These are phyloP conservation scores for Pagrus major DNA, from an alignment of 2,113 vertebrate species.

Conservation along the genomic window DNA sequence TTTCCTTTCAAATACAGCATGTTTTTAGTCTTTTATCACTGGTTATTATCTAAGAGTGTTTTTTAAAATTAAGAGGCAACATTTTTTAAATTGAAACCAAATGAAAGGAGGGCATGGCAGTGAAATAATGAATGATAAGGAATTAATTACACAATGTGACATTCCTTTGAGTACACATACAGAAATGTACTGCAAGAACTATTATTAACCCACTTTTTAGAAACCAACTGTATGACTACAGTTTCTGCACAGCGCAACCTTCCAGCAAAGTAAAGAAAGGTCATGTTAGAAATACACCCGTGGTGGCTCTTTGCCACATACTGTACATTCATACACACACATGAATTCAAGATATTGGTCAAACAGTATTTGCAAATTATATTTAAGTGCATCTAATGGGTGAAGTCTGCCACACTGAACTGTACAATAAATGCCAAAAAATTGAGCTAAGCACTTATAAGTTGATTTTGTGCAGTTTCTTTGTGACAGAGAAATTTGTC, in stretches of 20 bases:
- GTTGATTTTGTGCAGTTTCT: slow-evolving; percentile 18
- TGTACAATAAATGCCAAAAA: slow-evolving; percentile 8
- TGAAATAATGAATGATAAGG: neutral
- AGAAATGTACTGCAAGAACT: neutral
- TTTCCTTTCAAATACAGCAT: neutral
- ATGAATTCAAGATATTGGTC: slow-evolving; percentile 1
- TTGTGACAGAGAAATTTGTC: neutral
- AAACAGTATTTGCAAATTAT: slow-evolving; percentile 31
- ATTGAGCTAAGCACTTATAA: slow-evolving; percentile 20
- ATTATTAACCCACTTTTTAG: neutral
- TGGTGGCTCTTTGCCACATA: neutral
- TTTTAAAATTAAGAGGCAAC: neutral
- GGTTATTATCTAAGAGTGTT: neutral
- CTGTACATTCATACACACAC: slow-evolving; percentile 17
- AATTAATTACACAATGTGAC: slow-evolving; percentile 3
- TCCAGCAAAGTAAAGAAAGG: slow-evolving; percentile 9
- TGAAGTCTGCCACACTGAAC: slow-evolving; percentile 22
- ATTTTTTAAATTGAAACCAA: neutral
- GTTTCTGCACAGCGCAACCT: slow-evolving; percentile 9
- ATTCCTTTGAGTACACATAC: slow-evolving; percentile 10
- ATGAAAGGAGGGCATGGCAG: neutral
- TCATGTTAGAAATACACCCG: slow-evolving; percentile 34
- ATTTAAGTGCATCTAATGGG: slow-evolving; percentile 49
- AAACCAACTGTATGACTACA: slow-evolving; percentile 1
- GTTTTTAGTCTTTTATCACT: neutral